Percentiles rank a stretch among this genome's conserved stretches.
These are phyloP conservation scores for Cryptophagus acutangulus DNA, from an alignment of 2,888 invertebrate species.

Conservation along the genomic window DNA sequence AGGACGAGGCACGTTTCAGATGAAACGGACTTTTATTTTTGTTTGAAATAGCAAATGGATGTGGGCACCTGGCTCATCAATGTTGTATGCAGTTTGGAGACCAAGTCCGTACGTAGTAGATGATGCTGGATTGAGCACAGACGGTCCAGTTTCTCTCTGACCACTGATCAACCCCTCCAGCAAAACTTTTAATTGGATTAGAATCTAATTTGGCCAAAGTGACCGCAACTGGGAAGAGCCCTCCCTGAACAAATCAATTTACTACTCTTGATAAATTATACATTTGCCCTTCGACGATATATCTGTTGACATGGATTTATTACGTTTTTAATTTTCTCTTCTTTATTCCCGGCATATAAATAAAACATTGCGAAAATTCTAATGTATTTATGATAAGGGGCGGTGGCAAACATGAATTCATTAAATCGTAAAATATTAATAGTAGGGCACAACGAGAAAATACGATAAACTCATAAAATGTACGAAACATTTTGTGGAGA, in stretches of 20 bases:
- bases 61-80: constrained; percentile 39
- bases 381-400: background rate
- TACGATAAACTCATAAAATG: constrained; percentile 18
- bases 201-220: constrained; percentile 50
- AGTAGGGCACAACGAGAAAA: constrained; percentile 10
- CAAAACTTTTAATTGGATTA: constrained; percentile 51
- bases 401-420: background rate
- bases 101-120: constrained; percentile 21
- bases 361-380: background rate
- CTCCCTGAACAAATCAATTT: constrained; percentile 44
- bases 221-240: constrained; percentile 41
- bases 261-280: constrained; percentile 39
- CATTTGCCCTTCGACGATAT: constrained; percentile 15
- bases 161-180: constrained; percentile 37
- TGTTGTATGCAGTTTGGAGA: constrained; percentile 36
- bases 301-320: constrained; percentile 7
- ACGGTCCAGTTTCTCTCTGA: constrained; percentile 30
- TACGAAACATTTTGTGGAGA: constrained; percentile 20
- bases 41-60: constrained; percentile 25
- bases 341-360: too few relatives aligned
- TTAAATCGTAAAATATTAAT: constrained; percentile 6
- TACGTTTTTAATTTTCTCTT: constrained; percentile 6
- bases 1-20: constrained; percentile 15
- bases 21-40: constrained; percentile 32
- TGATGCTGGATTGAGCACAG: constrained; percentile 25